A percentile compares a stretch with the other conserved stretches of the same genome.
Evolutionary conservation across 1,140 invertebrate species (phyloP).

Genomic region (Ceratosolen solmsi): DNA sequence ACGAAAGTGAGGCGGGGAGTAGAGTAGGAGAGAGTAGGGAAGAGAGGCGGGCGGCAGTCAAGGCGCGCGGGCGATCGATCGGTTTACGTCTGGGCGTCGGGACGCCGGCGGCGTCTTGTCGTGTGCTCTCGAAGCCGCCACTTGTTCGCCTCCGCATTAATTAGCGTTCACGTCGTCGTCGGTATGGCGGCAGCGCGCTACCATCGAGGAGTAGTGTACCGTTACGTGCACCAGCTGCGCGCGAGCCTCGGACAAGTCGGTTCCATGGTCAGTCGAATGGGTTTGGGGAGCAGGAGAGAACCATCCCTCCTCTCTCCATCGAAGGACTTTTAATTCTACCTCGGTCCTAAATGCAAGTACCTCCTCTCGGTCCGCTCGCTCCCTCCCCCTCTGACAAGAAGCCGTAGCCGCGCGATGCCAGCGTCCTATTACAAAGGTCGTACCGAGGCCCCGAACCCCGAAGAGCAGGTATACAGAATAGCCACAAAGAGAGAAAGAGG

Average conservation of each 20-base stretch:
- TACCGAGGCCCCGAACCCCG: neutral
- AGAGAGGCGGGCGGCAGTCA: neutral
- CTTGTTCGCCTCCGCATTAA: constrained; percentile 18
- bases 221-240: neutral
- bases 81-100: constrained; percentile 58
- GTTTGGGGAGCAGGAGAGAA: neutral
- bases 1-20: neutral
- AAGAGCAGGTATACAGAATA: constrained; percentile 10
- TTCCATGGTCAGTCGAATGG: neutral
- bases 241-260: neutral
- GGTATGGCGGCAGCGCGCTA: no score
- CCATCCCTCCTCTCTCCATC: neutral
- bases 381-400: neutral
- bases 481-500: neutral
- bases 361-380: neutral
- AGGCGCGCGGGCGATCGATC: constrained; percentile 53
- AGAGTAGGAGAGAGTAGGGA: neutral
- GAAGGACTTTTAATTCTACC: constrained; percentile 13
- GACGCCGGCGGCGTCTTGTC: constrained; percentile 41
- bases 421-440: neutral
- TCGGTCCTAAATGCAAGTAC: neutral
- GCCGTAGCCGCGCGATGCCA: neutral
- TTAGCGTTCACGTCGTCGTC: neutral
- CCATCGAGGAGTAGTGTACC: neutral
- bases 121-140: neutral